These are phyloP conservation scores for Ypsolopha sequella DNA, from an alignment of 2,888 invertebrate genomes.

Conservation along the genomic window DNA sequence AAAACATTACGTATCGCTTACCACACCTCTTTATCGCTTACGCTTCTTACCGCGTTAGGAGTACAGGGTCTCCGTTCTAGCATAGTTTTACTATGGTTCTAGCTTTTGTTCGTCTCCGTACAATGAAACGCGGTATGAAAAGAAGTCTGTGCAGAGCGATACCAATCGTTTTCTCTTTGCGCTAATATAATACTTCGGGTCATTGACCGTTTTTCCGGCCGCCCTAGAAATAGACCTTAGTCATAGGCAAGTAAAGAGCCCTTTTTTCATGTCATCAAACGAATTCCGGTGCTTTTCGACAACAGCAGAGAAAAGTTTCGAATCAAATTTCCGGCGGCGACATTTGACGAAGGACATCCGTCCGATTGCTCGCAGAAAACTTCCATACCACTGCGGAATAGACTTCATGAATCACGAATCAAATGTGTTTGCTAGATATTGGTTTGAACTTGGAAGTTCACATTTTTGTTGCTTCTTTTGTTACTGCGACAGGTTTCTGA, in stretches of 20 bases:
- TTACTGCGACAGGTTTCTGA: background rate
- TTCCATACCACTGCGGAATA: background rate
- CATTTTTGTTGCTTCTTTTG: background rate
- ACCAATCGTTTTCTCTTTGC: no score
- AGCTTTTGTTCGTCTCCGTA: no score
- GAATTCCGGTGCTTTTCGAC: background rate
- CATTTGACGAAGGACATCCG: slow-evolving; percentile 1
- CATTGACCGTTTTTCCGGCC: no score
- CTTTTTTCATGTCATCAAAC: background rate
- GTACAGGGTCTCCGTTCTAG: no score
- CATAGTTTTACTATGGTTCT: no score
- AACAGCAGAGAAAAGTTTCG: background rate
- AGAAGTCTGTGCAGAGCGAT: no score
- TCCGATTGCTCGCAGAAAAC: background rate
- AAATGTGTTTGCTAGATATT: background rate
- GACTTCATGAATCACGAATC: background rate
- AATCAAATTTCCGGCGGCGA: slow-evolving; percentile 2
- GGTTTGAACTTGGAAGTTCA: background rate
- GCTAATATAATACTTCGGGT: no score
- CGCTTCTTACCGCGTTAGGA: no score
- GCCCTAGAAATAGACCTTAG: no score
- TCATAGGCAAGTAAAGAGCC: background rate
- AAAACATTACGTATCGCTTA: no score
- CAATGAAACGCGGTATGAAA: no score
- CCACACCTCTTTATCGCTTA: no score